Evolutionary conservation across 2,113 vertebrate species (phyloP), one percentile per base, ranked within the genome.

Genomic region (Rutilus rutilus): DNA sequence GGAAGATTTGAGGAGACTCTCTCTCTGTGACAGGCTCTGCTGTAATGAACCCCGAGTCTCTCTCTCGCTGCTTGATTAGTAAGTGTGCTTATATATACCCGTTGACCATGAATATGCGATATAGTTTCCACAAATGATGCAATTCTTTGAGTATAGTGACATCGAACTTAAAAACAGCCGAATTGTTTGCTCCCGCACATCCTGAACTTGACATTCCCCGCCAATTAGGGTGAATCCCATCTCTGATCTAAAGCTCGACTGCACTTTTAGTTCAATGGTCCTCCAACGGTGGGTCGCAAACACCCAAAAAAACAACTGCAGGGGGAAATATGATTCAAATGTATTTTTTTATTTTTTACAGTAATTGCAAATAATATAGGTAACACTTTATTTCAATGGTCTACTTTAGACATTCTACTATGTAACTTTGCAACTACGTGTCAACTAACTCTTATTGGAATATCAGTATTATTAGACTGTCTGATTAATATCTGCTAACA

Each of bases 91-190:
- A 71, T 87, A 84, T 73, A 65, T 25, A 45, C 50, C 27, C 45
- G 39, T 39, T 64, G 83, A 65, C 84, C 74, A 5, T 33, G 47
- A 78, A 85, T 77, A 86, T 69, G 23, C 23, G 15, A 57, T 78
- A 50, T 9, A 52, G 59, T 77, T 83, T 82, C 17, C 71, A 45
- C 60, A 86, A 86, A 17, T 87, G 86, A 87, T 87, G 86, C 86
- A 87, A 83, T 81, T 83, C 62, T 83, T 67, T 36, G 82, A 78
- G 50, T 33, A 50, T 78, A 21, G 62, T 78, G 86, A 78, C 83
- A 73, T 69, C 60, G 33, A 60, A 77, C 47, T 78, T 73, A 60
- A 23, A 82, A 76, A 76, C 60, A 71, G 67, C 33, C 1, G 19
- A 2, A 11, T 39, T 69, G 65, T 69, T 69, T 69, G 65, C 65